A percentile compares a stretch with the other conserved stretches of the same genome.
phyloP scores from a whole-genome alignment of 2,113 vertebrate genomes.

The Mola mola region DNA sequence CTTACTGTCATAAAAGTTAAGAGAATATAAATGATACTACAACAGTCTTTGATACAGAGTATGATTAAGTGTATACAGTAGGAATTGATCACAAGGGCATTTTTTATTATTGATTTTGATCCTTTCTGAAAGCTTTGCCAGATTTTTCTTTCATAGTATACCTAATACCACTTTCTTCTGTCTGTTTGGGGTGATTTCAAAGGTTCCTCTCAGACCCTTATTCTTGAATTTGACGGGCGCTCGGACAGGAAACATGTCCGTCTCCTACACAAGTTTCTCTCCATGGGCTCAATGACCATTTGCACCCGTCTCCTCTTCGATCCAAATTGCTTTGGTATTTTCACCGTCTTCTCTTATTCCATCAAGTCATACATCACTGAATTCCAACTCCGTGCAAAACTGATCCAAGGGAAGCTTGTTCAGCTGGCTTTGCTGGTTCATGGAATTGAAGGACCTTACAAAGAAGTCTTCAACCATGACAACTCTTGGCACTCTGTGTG shows the following conservation, averaged over 20 bases:
- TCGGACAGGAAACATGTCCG: conserved; percentile 64
- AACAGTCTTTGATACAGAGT: too few relatives aligned
- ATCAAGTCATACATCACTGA: conserved; percentile 69
- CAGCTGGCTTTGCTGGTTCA: conserved; percentile 78
- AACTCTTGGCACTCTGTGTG: conserved; percentile 77
- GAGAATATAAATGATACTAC: too few relatives aligned
- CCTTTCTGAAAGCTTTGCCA: too few relatives aligned
- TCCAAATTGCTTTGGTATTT: conserved; percentile 64
- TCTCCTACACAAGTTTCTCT: conserved; percentile 72
- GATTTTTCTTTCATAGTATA: too few relatives aligned
- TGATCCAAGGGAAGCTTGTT: conserved; percentile 55
- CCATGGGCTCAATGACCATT: conserved; percentile 74
- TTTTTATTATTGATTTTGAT: too few relatives aligned
- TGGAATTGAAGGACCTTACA: conserved; percentile 63
- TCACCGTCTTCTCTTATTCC: conserved; percentile 81
- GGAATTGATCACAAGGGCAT: too few relatives aligned
- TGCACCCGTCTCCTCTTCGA: conserved; percentile 72
- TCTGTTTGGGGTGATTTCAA: too few relatives aligned
- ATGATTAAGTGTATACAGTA: too few relatives aligned
- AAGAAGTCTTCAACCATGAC: conserved; percentile 69
- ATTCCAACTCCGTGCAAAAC: conserved; percentile 77
- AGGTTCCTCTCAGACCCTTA: conserved; percentile 59
- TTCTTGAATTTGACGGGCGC: conserved; percentile 68
- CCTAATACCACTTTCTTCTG: too few relatives aligned
- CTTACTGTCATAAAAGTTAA: too few relatives aligned